phyloP scores from a whole-genome alignment of 2,113 vertebrate species.

The Heterotilapia buettikoferi region DNA sequence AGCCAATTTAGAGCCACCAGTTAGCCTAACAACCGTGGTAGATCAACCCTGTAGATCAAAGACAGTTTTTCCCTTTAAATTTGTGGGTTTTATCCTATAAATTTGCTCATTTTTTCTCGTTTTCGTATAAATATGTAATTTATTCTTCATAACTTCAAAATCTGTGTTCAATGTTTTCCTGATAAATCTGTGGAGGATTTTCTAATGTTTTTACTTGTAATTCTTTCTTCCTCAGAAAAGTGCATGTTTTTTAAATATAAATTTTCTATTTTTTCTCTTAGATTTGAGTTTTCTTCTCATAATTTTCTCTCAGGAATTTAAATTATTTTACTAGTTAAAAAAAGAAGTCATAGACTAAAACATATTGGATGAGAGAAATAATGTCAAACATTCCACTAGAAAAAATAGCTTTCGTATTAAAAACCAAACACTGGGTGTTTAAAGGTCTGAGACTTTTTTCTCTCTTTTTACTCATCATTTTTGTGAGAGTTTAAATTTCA shows the following conservation, averaged over 20 bases:
- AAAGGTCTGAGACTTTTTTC: neutral
- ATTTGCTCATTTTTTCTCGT: neutral
- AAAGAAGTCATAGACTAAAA: neutral
- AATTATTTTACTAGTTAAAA: neutral
- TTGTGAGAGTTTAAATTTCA: neutral
- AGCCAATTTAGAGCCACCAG: neutral
- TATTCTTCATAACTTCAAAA: neutral
- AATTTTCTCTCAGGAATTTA: neutral
- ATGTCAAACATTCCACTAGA: neutral
- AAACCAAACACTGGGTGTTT: neutral
- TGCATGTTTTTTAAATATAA: neutral
- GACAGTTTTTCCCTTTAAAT: neutral
- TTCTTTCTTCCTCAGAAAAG: neutral
- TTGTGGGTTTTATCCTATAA: neutral
- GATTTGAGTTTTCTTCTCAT: neutral
- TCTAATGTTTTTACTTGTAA: neutral
- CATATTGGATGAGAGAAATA: neutral
- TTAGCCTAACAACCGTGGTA: neutral
- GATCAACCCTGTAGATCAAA: neutral
- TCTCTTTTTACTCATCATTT: neutral
- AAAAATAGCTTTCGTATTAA: neutral
- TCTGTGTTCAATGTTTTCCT: neutral
- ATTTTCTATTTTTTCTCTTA: neutral
- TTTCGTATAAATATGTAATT: neutral
- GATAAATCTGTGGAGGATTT: neutral